These are phyloP conservation scores for Delphinapterus leucas DNA, from an alignment of 2,113 vertebrate genomes.

Conservation along the genomic window DNA sequence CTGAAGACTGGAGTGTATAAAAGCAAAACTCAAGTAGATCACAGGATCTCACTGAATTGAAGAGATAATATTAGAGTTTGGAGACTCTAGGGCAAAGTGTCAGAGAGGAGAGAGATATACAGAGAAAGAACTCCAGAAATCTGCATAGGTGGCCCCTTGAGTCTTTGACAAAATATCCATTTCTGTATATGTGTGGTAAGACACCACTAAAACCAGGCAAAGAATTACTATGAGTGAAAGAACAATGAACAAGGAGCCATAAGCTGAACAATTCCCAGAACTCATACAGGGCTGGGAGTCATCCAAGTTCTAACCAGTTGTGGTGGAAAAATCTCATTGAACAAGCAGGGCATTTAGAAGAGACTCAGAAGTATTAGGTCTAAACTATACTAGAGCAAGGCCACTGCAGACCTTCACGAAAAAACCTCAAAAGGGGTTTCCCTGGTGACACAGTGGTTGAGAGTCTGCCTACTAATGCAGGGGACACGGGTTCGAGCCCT, in stretches of 20 bases:
- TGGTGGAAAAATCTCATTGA: background rate
- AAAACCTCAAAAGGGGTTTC: background rate
- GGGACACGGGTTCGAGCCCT: no score
- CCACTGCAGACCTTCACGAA: background rate
- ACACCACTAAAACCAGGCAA: conserved; percentile 9
- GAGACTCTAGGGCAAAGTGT: background rate
- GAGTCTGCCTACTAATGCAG: no score
- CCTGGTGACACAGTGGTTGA: no score
- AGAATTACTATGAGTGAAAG: conserved; percentile 14
- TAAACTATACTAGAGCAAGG: background rate
- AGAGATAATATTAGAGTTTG: background rate
- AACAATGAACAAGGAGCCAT: background rate
- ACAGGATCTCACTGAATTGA: background rate
- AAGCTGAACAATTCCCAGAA: conserved; percentile 32
- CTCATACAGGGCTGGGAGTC: background rate
- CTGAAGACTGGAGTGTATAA: background rate
- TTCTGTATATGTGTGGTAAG: conserved; percentile 19
- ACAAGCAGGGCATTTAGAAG: conserved; percentile 33
- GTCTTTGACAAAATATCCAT: conserved; percentile 23
- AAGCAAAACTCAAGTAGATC: background rate
- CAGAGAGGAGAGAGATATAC: background rate
- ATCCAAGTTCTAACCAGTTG: conserved; percentile 26
- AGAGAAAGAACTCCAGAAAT: conserved; percentile 9
- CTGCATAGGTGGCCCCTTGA: conserved; percentile 20
- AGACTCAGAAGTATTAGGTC: background rate